These are phyloP conservation scores for Heliconius hortense DNA, from an alignment of 2,888 invertebrate genomes.

Conservation along the genomic window DNA sequence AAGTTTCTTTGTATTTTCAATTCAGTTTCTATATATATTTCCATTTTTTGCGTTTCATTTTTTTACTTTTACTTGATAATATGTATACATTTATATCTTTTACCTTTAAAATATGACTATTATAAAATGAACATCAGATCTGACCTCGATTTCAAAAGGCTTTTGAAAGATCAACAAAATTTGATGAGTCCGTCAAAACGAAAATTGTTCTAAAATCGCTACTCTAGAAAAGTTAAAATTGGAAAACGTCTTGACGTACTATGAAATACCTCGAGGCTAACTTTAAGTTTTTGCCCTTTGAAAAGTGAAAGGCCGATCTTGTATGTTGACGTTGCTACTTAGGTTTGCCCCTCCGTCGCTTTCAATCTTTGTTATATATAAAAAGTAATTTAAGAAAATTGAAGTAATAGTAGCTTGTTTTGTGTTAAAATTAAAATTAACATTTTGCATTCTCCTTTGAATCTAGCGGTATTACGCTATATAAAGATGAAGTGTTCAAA, in stretches of 20 bases:
- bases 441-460: neutral
- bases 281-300: slow-evolving; percentile 71
- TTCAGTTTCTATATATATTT: neutral
- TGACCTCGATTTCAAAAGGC: slow-evolving; percentile 35
- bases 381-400: slow-evolving; percentile 23
- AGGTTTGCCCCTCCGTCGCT: slow-evolving; percentile 38
- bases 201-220: slow-evolving; percentile 70
- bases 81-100: neutral
- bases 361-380: slow-evolving; percentile 28
- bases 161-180: slow-evolving; percentile 66
- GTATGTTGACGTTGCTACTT: slow-evolving; percentile 51
- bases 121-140: slow-evolving; percentile 28
- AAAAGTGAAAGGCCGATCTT: slow-evolving; percentile 68
- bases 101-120: slow-evolving; percentile 2
- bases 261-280: slow-evolving; percentile 72
- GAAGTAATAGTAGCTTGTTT: slow-evolving; percentile 14
- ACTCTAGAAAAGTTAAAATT: slow-evolving; percentile 75
- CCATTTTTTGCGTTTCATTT: neutral
- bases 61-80: neutral
- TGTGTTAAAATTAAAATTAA: slow-evolving; percentile 5
- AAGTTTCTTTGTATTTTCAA: neutral
- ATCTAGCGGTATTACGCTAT: neutral
- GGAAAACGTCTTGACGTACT: slow-evolving; percentile 75
- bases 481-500: neutral
- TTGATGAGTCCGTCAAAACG: slow-evolving; percentile 68